Conservation (phyloP, 2,113 vertebrate genomes). For the Phainopepla nitens region DNA sequence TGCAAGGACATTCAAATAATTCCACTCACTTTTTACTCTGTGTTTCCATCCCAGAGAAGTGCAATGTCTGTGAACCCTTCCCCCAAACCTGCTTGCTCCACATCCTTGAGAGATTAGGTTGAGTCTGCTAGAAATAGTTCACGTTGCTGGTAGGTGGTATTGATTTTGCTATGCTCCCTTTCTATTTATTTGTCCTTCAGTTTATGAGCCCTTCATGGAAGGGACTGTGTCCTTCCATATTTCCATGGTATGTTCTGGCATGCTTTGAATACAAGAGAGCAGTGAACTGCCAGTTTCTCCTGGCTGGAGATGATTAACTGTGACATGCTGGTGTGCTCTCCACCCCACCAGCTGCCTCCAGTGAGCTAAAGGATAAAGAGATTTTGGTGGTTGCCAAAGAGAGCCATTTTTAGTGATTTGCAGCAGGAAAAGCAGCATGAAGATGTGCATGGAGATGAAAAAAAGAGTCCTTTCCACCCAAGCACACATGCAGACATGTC, state of each 20-base stretch:
- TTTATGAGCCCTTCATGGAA: not conserved
- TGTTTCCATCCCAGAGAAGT: not conserved
- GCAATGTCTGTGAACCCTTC: not conserved
- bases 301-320: not conserved
- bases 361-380: not conserved
- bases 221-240: not conserved
- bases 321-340: not conserved
- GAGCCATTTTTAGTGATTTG: not conserved
- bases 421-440: not conserved
- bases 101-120: not conserved
- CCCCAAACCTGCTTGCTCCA: not conserved
- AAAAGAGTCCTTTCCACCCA: not conserved
- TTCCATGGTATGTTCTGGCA: not conserved
- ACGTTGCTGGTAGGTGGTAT: not conserved
- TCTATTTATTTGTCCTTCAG: not conserved
- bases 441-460: not conserved
- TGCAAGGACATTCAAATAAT: not conserved
- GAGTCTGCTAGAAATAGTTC: not conserved
- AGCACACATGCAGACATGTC: not conserved
- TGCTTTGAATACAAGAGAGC: not conserved
- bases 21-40: not conserved
- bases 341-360: not conserved
- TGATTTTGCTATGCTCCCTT: slow-evolving; percentile 7
- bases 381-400: not conserved
- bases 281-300: not conserved